phyloP scores from a whole-genome alignment of 2,888 invertebrate genomes.

The Philereme vetulata region DNA sequence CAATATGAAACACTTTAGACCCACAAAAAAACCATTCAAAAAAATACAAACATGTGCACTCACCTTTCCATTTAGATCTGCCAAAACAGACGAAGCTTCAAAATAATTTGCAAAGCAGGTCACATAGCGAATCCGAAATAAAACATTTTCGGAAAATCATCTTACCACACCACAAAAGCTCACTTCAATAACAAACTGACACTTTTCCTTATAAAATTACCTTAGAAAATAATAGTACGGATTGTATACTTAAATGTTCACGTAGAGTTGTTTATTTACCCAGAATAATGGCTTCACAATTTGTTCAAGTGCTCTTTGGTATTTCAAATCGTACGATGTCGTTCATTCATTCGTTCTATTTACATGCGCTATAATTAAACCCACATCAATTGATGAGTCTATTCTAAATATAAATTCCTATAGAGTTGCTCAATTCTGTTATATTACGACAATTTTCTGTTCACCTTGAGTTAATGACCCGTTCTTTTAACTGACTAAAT shows the following conservation, averaged over 20 bases:
- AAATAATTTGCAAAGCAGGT: slow-evolving; percentile 21
- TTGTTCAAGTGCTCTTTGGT: slow-evolving; percentile 24
- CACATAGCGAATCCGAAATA: slow-evolving; percentile 11
- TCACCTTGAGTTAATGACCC: slow-evolving; percentile 15
- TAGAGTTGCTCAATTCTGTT: slow-evolving; percentile 19
- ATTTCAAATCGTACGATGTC: slow-evolving; percentile 7
- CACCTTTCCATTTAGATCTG: slow-evolving; percentile 36
- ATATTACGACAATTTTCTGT: slow-evolving; percentile 26
- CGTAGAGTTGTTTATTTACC: slow-evolving; percentile 1
- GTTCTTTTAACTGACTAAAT: slow-evolving; percentile 21
- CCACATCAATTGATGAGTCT: slow-evolving; percentile 48
- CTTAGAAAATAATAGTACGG: background rate
- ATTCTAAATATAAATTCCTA: slow-evolving; percentile 35
- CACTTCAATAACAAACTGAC: background rate
- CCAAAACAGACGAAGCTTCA: slow-evolving; percentile 27
- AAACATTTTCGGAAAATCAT: slow-evolving; percentile 16
- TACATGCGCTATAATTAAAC: slow-evolving; percentile 58
- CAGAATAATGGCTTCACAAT: slow-evolving; percentile 23
- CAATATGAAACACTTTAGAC: too few relatives aligned
- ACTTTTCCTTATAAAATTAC: slow-evolving; percentile 3
- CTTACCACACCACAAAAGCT: slow-evolving; percentile 7
- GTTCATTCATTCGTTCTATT: slow-evolving; percentile 50
- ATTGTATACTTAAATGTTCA: background rate
- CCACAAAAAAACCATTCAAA: background rate
- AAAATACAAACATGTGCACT: slow-evolving; percentile 14